A percentile compares a stretch with the other conserved stretches of the same genome.
Evolutionary conservation across 2,797 vertebrate species (phyloP).

Genomic region (Champsocephalus esox): DNA sequence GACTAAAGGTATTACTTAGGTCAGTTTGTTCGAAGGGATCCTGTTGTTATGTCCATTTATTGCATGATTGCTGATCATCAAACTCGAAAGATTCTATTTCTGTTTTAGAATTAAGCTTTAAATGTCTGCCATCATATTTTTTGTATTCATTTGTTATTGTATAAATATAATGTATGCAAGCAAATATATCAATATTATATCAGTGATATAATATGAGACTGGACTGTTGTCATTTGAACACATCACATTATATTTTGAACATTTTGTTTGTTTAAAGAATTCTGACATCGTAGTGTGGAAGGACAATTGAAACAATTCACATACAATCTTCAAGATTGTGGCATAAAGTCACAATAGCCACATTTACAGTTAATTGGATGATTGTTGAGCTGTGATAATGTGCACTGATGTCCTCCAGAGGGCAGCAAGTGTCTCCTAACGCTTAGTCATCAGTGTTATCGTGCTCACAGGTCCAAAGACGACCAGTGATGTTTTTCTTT

Average conservation of each 20-base stretch:
- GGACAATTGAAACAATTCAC: not conserved
- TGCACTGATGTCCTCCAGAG: slow-evolving; percentile 57
- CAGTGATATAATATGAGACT: too few species aligned
- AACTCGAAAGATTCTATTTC: not conserved
- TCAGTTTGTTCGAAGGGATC: not conserved
- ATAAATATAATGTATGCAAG: too few species aligned
- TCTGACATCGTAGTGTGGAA: not conserved
- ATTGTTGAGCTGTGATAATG: slow-evolving; percentile 30
- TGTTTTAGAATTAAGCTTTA: too few species aligned
- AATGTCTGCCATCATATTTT: too few species aligned
- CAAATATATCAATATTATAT: too few species aligned
- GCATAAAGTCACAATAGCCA: not conserved
- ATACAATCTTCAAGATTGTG: not conserved
- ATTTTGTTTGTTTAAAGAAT: not conserved
- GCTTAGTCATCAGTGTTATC: slow-evolving; percentile 1
- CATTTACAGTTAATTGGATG: not conserved
- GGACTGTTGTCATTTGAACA: not conserved
- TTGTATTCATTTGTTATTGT: too few species aligned
- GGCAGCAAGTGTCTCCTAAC: slow-evolving; percentile 60
- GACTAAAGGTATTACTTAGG: not conserved
- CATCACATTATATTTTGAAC: not conserved
- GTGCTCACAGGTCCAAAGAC: not conserved
- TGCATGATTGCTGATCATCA: not conserved
- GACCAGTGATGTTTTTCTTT: not conserved
- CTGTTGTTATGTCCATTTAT: slow-evolving; percentile 15